A percentile compares a stretch with the other conserved stretches of the same genome.
phyloP scores from a whole-genome alignment of 2,797 vertebrate species.

The Eremophila alpestris region DNA sequence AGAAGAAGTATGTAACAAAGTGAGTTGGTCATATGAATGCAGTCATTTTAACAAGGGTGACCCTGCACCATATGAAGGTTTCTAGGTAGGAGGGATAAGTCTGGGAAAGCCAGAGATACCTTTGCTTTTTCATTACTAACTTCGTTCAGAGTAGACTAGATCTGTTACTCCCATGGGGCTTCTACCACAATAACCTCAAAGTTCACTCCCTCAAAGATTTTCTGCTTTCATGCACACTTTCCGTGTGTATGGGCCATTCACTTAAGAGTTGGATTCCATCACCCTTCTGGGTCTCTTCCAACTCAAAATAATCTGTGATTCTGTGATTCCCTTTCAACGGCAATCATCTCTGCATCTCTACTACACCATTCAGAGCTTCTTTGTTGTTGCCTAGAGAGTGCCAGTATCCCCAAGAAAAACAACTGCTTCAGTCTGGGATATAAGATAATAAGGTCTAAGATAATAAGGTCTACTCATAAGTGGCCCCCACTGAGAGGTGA shows the following conservation, averaged over 20 bases:
- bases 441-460: no score
- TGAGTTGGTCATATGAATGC: neutral
- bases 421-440: neutral
- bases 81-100: neutral
- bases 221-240: neutral
- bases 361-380: neutral
- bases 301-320: neutral
- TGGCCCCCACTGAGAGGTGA: accelerated
- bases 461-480: accelerated
- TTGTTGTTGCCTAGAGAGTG: neutral
- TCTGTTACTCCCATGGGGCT: neutral
- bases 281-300: neutral
- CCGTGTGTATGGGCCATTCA: neutral
- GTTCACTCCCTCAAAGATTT: neutral
- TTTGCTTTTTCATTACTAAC: neutral
- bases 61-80: neutral
- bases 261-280: neutral
- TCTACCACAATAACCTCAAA: neutral
- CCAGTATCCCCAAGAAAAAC: neutral
- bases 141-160: neutral
- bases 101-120: neutral
- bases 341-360: neutral
- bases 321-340: neutral
- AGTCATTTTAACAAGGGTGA: neutral
- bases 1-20: neutral